Evolutionary conservation across 1,140 invertebrate species (phyloP), one percentile per base, ranked within the genome.

Genomic region (Nephila pilipes): DNA sequence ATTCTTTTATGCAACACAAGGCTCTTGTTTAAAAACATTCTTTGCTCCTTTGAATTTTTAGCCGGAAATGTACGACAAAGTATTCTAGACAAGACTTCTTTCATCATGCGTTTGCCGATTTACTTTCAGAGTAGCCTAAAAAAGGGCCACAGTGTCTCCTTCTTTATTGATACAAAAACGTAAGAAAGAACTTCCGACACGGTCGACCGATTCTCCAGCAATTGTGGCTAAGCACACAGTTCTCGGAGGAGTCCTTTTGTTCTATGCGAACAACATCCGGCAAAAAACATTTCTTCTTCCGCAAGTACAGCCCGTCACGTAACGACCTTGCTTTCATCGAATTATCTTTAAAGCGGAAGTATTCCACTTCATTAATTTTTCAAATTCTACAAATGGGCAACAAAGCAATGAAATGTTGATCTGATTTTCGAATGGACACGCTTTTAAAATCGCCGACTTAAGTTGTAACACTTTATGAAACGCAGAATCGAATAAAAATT

Each of bases 221-320:
- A 79, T 32, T n/a, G n/a, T n/a, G n/a, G n/a, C n/a, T n/a, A n/a
- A n/a, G n/a, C n/a, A n/a, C n/a, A n/a, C n/a, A n/a, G n/a, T n/a
- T n/a, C 55, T 5, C 83, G 3, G 2, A 10, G 12, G 46, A 36
- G 32, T 75, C 29, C 69, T 75, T 75, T 75, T 75, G 32, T 75
- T 75, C 32, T 25, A 79, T 32, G 32, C 57, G 14, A 79, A 57
- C 55, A 79, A 89, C 69, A 89, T 89, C 87, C 87, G 87, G 65
- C 36, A 22, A 65, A 87, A 16, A 75, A 18, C 55, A 57, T 22
- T 85, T 57, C 58, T 60, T 85, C 83, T 85, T 85, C 83, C 83
- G 83, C 83, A 36, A 36, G 14, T 85, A 16, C 22, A 54, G 22
- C 81, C 46, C 8, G 81, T 85, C 29, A 32, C 6, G 83, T 57